Percentiles rank a stretch among this genome's conserved stretches.
phyloP scores from a whole-genome alignment of 2,888 invertebrate genomes.

The Apamea anceps region DNA sequence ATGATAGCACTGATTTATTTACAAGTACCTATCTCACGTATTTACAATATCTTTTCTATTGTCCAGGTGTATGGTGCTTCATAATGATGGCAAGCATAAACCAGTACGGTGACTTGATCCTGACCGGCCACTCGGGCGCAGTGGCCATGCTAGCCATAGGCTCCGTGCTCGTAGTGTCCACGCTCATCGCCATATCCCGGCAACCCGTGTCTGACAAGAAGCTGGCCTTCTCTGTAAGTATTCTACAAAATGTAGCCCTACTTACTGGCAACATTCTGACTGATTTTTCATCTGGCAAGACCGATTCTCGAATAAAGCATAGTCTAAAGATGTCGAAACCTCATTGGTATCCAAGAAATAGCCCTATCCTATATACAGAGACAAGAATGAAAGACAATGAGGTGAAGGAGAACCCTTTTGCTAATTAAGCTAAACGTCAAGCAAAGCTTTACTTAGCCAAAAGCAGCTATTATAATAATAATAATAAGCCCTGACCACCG shows the following conservation, averaged over 20 bases:
- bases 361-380: not conserved
- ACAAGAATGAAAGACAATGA: not conserved
- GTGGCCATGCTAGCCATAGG: slow-evolving; percentile 58
- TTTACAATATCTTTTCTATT: not conserved
- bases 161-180: slow-evolving; percentile 80
- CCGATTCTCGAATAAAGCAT: not conserved
- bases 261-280: not conserved
- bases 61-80: slow-evolving; percentile 82
- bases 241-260: not conserved
- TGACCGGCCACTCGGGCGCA: slow-evolving; percentile 75
- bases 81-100: slow-evolving; percentile 80
- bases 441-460: not conserved
- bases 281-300: not conserved
- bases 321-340: not conserved
- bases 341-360: not conserved
- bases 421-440: not conserved
- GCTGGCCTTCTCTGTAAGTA: slow-evolving; percentile 91
- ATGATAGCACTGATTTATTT: no score
- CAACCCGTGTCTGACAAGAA: slow-evolving; percentile 92
- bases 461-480: no score
- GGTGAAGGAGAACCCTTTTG: not conserved
- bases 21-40: no score
- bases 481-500: no score
- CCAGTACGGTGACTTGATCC: slow-evolving; percentile 75
- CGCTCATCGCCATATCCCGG: slow-evolving; percentile 88